These are phyloP conservation scores for Monomorium pharaonis DNA, from an alignment of 1,140 invertebrate genomes.

Conservation along the genomic window DNA sequence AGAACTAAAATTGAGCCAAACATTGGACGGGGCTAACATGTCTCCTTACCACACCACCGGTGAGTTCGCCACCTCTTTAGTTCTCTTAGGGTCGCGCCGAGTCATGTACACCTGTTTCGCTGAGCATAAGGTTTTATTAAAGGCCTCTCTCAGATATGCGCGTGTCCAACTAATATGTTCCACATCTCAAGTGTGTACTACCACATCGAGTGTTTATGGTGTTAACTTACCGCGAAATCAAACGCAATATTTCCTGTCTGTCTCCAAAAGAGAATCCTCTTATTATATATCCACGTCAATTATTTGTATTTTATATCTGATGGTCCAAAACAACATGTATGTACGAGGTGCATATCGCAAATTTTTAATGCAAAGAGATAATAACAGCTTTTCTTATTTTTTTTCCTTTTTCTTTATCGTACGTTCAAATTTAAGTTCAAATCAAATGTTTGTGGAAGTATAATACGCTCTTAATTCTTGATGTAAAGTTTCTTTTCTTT, in stretches of 20 bases:
- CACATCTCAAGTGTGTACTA: slow-evolving; percentile 28
- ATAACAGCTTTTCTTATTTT: not conserved
- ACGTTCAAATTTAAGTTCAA: not conserved
- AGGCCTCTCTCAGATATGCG: slow-evolving; percentile 41
- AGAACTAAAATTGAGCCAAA: slow-evolving; percentile 90
- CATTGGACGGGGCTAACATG: slow-evolving; percentile 87
- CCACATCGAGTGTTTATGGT: slow-evolving; percentile 33
- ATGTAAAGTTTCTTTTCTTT: not conserved
- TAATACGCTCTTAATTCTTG: not conserved
- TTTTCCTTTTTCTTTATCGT: not conserved
- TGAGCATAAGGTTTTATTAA: slow-evolving; percentile 35
- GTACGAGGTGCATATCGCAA: not conserved
- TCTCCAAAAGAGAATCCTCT: slow-evolving; percentile 4
- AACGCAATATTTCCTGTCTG: not conserved
- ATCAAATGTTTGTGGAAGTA: too few species aligned
- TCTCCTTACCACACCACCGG: slow-evolving; percentile 89
- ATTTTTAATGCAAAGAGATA: not conserved
- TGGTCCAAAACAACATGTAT: not conserved
- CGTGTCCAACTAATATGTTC: slow-evolving; percentile 56
- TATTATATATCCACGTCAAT: not conserved
- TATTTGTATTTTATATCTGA: not conserved
- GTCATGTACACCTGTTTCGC: slow-evolving; percentile 48
- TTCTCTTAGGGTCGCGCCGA: slow-evolving; percentile 61
- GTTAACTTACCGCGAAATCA: slow-evolving; percentile 34
- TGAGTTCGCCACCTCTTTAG: slow-evolving; percentile 82